Conservation (phyloP, 1,140 invertebrate genomes). For the Meloidogyne chitwoodi region DNA sequence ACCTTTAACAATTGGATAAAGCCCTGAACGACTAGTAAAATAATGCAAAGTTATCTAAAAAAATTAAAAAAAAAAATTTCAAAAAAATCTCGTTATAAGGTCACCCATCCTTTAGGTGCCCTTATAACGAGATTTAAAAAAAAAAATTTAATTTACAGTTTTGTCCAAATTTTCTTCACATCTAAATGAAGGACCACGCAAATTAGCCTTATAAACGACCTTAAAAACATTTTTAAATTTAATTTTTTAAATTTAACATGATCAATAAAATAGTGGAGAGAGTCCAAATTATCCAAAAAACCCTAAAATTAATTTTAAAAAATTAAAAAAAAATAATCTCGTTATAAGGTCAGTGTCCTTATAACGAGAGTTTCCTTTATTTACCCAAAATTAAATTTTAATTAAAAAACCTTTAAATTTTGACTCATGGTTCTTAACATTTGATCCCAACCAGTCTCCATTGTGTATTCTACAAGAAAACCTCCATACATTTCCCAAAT, state of each 20-base stretch:
- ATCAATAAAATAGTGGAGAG: constrained; percentile 57
- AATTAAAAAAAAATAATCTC: constrained; percentile 1
- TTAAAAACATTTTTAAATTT: neutral
- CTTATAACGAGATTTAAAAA: too few species aligned
- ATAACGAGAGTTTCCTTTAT: too few species aligned
- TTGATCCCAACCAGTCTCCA: constrained; percentile 56
- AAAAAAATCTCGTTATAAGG: too few species aligned
- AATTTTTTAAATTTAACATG: constrained; percentile 38
- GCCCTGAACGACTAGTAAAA: constrained; percentile 58
- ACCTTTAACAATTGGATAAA: constrained; percentile 63
- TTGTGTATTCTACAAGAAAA: constrained; percentile 51
- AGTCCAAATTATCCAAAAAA: constrained; percentile 56
- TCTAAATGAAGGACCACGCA: constrained; percentile 54
- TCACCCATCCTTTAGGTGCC: too few species aligned
- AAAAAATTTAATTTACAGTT: constrained; percentile 5
- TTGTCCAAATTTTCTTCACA: constrained; percentile 60
- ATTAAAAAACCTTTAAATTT: constrained; percentile 46
- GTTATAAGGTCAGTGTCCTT: neutral
- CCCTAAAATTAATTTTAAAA: constrained; percentile 24
- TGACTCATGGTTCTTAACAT: constrained; percentile 52
- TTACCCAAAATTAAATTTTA: neutral
- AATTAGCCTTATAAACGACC: constrained; percentile 52
- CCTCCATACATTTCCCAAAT: constrained; percentile 53
- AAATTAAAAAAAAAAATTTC: too few species aligned
- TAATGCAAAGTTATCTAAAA: constrained; percentile 60